These are phyloP conservation scores for Poeciliopsis turneri DNA, from an alignment of 2,797 vertebrate genomes.

Conservation along the genomic window DNA sequence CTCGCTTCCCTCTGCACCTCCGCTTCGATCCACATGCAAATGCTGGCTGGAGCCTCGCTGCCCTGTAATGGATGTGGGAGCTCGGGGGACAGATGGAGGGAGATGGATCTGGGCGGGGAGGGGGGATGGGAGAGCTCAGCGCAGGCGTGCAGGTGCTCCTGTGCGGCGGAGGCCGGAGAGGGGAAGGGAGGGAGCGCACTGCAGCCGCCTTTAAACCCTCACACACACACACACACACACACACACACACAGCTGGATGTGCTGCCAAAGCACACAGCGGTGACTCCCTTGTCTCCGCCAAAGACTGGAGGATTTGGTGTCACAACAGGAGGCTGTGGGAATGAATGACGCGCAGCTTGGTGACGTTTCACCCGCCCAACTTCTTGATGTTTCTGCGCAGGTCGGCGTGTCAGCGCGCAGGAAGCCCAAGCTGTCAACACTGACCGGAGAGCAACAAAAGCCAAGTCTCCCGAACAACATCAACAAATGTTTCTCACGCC, in stretches of 20 bases:
- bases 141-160: constrained; percentile 78
- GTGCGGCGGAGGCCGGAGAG: constrained; percentile 51
- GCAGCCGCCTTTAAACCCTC: constrained; percentile 39
- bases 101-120: constrained; percentile 16
- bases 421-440: constrained; percentile 8
- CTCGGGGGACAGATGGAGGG: constrained; percentile 76
- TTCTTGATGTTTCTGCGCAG: constrained; percentile 9
- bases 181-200: constrained; percentile 19
- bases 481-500: not conserved
- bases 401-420: not conserved
- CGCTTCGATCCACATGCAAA: constrained; percentile 55
- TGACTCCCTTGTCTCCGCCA: constrained; percentile 31
- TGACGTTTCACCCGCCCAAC: constrained; percentile 2
- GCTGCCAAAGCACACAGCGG: constrained; percentile 45
- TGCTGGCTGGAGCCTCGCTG: constrained; percentile 49
- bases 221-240: constrained; percentile 38
- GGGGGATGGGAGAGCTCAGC: constrained; percentile 65
- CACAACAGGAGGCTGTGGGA: constrained; percentile 18
- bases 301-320: not conserved
- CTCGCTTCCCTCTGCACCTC: constrained; percentile 37
- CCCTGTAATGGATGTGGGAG: constrained; percentile 74
- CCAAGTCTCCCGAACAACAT: not conserved
- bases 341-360: constrained; percentile 1
- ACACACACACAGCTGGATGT: constrained; percentile 22
- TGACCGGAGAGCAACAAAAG: not conserved